These are phyloP conservation scores for Enteromius treurensis DNA, from an alignment of 2,797 vertebrate species.

Conservation along the genomic window DNA sequence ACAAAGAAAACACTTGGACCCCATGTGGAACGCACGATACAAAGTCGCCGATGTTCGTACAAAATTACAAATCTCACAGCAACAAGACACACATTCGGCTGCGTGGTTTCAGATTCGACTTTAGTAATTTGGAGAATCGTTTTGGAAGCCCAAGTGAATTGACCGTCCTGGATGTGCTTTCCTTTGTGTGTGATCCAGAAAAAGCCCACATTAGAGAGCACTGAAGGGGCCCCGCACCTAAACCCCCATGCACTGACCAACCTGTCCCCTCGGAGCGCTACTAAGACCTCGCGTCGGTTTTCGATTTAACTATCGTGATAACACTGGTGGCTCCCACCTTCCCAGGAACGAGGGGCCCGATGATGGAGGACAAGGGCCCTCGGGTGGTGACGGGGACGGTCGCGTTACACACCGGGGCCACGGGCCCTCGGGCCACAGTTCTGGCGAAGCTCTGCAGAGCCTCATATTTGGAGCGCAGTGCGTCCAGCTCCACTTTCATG, in stretches of 20 bases:
- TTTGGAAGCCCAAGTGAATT: slow-evolving; percentile 59
- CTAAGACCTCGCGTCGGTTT: slow-evolving; percentile 96
- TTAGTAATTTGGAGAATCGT: slow-evolving; percentile 37
- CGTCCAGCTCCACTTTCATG: slow-evolving; percentile 95
- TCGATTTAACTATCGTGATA: slow-evolving; percentile 99
- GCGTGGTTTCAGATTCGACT: slow-evolving; percentile 21
- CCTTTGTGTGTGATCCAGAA: slow-evolving; percentile 39
- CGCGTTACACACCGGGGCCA: slow-evolving; percentile 86
- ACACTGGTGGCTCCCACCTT: slow-evolving; percentile 96
- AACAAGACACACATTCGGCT: slow-evolving; percentile 39
- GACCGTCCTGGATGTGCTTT: slow-evolving; percentile 34
- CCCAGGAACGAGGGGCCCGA: slow-evolving; percentile 91
- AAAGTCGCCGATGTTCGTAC: slow-evolving; percentile 58
- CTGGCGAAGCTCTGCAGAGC: slow-evolving; percentile 97
- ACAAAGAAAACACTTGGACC: slow-evolving; percentile 73
- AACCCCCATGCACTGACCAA: slow-evolving; percentile 66
- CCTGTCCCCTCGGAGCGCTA: slow-evolving; percentile 68
- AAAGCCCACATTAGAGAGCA: slow-evolving; percentile 36
- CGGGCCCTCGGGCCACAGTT: slow-evolving; percentile 93
- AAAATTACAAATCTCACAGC: slow-evolving; percentile 54
- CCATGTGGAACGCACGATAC: slow-evolving; percentile 77
- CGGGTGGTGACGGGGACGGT: slow-evolving; percentile 82
- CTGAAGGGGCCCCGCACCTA: slow-evolving; percentile 62
- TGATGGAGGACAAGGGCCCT: slow-evolving; percentile 84
- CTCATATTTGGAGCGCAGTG: slow-evolving; percentile 96